These are phyloP conservation scores for Mormyrops boulengeri DNA, from an alignment of 2,797 vertebrate species.

Conservation along the genomic window DNA sequence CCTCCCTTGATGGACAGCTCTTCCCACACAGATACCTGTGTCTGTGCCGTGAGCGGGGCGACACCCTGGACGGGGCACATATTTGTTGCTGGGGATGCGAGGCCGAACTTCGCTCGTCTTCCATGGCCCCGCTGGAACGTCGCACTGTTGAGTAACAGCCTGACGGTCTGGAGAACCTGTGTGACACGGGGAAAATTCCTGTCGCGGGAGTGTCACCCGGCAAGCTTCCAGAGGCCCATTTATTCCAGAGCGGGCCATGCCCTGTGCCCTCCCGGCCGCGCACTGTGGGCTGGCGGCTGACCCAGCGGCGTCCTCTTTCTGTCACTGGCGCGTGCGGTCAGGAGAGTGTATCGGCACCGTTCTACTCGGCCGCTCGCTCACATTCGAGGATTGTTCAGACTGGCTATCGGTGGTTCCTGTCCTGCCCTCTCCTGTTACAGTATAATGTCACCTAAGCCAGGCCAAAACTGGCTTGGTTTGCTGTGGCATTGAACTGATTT, in stretches of 20 bases:
- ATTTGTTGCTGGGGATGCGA: background rate
- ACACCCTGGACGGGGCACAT: background rate
- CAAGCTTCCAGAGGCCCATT: background rate
- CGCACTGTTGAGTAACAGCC: background rate
- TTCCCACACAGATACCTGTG: background rate
- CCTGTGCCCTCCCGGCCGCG: background rate
- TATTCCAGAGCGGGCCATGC: background rate
- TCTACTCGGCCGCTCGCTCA: background rate
- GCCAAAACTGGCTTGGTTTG: background rate
- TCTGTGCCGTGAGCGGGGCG: background rate
- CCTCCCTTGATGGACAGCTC: background rate
- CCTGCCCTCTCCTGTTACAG: background rate
- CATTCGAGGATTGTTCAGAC: background rate
- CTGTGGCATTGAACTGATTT: background rate
- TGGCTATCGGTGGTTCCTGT: background rate
- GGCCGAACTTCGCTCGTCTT: background rate
- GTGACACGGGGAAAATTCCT: background rate
- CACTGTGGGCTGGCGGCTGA: background rate
- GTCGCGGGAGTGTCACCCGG: background rate
- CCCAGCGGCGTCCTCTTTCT: background rate
- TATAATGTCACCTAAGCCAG: background rate
- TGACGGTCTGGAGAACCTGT: background rate
- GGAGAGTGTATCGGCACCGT: background rate
- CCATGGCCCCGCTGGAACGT: background rate
- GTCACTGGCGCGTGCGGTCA: background rate